phyloP scores from a whole-genome alignment of 2,888 invertebrate species.

The Glaucopsyche alexis region DNA sequence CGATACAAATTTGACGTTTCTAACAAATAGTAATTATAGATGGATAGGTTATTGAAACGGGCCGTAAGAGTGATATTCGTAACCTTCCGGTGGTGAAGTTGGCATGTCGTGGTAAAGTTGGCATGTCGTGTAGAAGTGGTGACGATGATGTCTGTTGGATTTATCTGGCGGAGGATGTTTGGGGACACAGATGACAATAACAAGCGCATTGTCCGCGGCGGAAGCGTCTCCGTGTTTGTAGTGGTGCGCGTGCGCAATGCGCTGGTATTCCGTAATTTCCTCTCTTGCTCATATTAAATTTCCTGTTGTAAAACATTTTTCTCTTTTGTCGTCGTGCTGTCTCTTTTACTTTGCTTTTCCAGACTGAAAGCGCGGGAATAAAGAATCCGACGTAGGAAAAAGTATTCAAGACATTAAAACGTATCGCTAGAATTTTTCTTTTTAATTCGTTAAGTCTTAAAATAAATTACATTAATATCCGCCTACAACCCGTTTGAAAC shows the following conservation, averaged over 20 bases:
- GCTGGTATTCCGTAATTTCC: conserved; percentile 51
- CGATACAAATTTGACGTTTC: too few relatives aligned
- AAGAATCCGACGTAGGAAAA: neutral
- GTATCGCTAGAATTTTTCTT: neutral
- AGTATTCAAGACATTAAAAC: neutral
- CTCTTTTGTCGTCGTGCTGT: neutral
- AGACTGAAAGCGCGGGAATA: neutral
- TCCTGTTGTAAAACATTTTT: neutral
- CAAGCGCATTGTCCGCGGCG: conserved; percentile 36
- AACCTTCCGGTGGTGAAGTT: neutral
- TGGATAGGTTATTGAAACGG: too few relatives aligned
- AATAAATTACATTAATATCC: conserved; percentile 16
- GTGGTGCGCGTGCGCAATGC: conserved; percentile 48
- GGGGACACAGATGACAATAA: conserved; percentile 34
- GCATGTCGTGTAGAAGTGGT: neutral
- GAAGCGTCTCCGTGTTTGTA: conserved; percentile 47
- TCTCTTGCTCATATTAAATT: conserved; percentile 36
- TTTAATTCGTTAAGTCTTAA: neutral
- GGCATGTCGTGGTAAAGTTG: neutral
- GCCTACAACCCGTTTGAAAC: neutral
- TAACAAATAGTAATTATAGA: too few relatives aligned
- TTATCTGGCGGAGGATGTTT: conserved; percentile 7
- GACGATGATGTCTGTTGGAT: neutral
- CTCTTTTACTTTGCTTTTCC: neutral
- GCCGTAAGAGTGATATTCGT: too few relatives aligned